phyloP scores from a whole-genome alignment of 30 jellyfish, hydroid and myxozoan species.

The Aurelia aurita complex sp. Pacific region DNA sequence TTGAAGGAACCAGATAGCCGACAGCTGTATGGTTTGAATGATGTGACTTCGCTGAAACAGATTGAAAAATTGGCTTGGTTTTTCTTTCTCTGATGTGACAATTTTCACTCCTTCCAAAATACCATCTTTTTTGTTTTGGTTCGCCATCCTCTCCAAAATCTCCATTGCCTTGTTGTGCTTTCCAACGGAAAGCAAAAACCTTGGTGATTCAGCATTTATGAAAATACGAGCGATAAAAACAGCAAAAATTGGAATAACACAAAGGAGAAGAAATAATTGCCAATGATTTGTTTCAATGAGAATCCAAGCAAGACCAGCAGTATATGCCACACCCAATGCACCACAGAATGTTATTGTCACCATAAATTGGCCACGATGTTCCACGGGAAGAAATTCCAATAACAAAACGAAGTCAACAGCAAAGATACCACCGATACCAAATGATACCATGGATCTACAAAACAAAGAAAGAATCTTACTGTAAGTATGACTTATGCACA shows the following conservation, averaged over 20 bases:
- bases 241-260: conserved; percentile 37
- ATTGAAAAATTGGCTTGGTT: background rate
- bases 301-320: conserved; percentile 83
- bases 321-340: conserved; percentile 59
- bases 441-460: conserved; percentile 49
- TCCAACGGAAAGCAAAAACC: conserved; percentile 54
- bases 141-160: conserved; percentile 30
- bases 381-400: conserved; percentile 60
- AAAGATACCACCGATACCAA: conserved; percentile 62
- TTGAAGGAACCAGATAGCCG: conserved; percentile 57
- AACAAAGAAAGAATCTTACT: background rate
- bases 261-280: conserved; percentile 35
- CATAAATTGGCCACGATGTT: conserved; percentile 52
- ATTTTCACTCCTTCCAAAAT: conserved; percentile 17
- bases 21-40: conserved; percentile 32
- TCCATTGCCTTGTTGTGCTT: conserved; percentile 42
- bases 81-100: background rate
- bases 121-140: conserved; percentile 9
- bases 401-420: conserved; percentile 53
- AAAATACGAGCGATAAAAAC: conserved; percentile 40
- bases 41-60: conserved; percentile 23
- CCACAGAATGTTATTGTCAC: conserved; percentile 48
- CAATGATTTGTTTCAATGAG: conserved; percentile 25
- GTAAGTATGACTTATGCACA: no score
- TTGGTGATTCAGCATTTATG: conserved; percentile 65